Conservation (phyloP, 2,888 invertebrate species). For the Drosophila trichaetosa region DNA sequence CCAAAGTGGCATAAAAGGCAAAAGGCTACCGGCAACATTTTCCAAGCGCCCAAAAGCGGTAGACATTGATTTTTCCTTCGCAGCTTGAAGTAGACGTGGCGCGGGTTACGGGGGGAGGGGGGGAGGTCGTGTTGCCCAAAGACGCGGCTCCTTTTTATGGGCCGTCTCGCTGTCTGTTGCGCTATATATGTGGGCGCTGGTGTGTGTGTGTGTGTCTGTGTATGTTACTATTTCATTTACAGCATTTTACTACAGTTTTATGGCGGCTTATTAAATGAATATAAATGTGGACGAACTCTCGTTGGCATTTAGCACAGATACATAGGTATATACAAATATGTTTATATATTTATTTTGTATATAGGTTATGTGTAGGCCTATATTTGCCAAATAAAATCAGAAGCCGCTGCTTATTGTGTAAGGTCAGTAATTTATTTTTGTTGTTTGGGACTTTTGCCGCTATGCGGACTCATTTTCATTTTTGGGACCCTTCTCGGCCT, state of each 20-base stretch:
- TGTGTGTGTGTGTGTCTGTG: constrained; percentile 27
- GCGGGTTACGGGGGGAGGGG: neutral
- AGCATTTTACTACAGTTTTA: constrained; percentile 81
- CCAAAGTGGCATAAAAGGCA: constrained; percentile 54
- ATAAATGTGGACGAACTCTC: constrained; percentile 66
- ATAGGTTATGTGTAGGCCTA: constrained; percentile 13
- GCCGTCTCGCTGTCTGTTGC: constrained; percentile 52
- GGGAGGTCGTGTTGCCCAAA: constrained; percentile 9
- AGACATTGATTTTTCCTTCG: constrained; percentile 67
- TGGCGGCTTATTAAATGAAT: constrained; percentile 80
- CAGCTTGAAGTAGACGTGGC: neutral
- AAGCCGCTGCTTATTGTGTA: constrained; percentile 25
- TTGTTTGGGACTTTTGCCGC: constrained; percentile 16
- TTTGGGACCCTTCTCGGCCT: constrained; percentile 54
- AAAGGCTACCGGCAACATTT: constrained; percentile 42
- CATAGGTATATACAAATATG: constrained; percentile 17
- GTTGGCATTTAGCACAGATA: constrained; percentile 37
- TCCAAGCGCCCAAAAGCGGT: constrained; percentile 24
- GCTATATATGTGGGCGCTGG: constrained; percentile 11
- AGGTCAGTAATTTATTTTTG: constrained; percentile 57
- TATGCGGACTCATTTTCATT: constrained; percentile 54
- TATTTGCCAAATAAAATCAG: constrained; percentile 6
- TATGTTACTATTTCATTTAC: constrained; percentile 77
- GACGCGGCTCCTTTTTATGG: constrained; percentile 67
- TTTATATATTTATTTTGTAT: constrained; percentile 7